Evolutionary conservation across 1,140 invertebrate genomes (phyloP), one percentile per base, ranked within the genome.

Genomic region (Helicoverpa armigera): DNA sequence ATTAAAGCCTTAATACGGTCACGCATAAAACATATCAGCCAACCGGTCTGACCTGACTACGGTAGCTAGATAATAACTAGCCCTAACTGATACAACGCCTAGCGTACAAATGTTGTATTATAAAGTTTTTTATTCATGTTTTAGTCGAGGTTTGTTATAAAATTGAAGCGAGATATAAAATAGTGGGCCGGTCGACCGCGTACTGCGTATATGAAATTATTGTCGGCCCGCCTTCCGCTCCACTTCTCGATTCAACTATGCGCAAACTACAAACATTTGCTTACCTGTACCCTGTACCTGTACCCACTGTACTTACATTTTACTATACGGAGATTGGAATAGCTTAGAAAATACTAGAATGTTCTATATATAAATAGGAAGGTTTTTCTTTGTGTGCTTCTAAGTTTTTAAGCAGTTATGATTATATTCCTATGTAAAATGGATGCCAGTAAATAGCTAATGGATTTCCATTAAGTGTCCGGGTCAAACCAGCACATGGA

Each of bases 171-270:
- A 10, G 67, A 79, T 67, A 79, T 79, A 73, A 73, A 79, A 61
- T 72, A 79, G 31, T 18, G 43, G 16, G 43, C 18, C 56, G 13
- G 2, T 50, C 13, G 43, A 31, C 58, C 69, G 29, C 58, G 73
- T 72, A 79, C 72, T 75, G 61, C 50, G 60, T 74, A 43, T 67
- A 56, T 58, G 60, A 69, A 75, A 80, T 75, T 67, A 80, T 80
- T 80, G n/a, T 75, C 58, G 14, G 31, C 48, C 35, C 35, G 51
- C 51, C 54, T 63, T 65, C 50, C 79, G 79, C 50, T 63, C 79
- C 50, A 65, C 43, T 74, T 80, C 48, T 80, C 56, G 35, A 53
- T 54, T 74, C 70, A 56, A 67, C 75, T 78, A 63, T 53, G 23
- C 65, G 16, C 69, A 72, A 54, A 53, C 72, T 60, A 48, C 35